A percentile compares a stretch with the other conserved stretches of the same genome.
Conservation (phyloP, 1,140 invertebrate species). For the Pseudoatta argentina region DNA sequence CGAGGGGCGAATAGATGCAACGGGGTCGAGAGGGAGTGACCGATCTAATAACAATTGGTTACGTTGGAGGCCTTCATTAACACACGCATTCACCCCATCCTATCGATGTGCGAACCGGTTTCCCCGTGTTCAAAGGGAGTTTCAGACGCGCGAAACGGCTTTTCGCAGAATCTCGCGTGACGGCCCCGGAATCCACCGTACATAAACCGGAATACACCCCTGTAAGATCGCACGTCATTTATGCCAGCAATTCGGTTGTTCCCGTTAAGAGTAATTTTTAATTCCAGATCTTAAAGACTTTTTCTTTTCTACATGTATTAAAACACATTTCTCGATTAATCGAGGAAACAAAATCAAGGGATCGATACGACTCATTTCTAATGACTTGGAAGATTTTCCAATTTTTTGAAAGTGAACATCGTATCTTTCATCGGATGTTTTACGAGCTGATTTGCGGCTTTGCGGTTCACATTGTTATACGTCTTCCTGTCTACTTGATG, state of each 20-base stretch:
- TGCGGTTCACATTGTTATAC: slow-evolving; percentile 27
- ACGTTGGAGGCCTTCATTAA: slow-evolving; percentile 85
- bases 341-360: neutral
- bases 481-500: neutral
- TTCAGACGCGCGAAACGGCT: slow-evolving; percentile 84
- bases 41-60: slow-evolving; percentile 86
- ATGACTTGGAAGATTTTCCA: neutral
- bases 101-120: slow-evolving; percentile 39
- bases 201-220: slow-evolving; percentile 65
- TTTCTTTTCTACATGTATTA: neutral
- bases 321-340: neutral
- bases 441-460: slow-evolving; percentile 57
- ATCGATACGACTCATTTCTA: neutral
- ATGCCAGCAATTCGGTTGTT: neutral
- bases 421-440: slow-evolving; percentile 49
- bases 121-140: slow-evolving; percentile 70
- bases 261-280: neutral
- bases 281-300: neutral
- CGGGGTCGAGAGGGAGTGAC: slow-evolving; percentile 81
- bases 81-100: slow-evolving; percentile 74
- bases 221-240: slow-evolving; percentile 23
- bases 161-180: slow-evolving; percentile 86
- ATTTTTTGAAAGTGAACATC: neutral
- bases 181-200: slow-evolving; percentile 84
- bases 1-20: slow-evolving; percentile 77